phyloP scores from a whole-genome alignment of 2,797 vertebrate species.

The Avahi laniger region DNA sequence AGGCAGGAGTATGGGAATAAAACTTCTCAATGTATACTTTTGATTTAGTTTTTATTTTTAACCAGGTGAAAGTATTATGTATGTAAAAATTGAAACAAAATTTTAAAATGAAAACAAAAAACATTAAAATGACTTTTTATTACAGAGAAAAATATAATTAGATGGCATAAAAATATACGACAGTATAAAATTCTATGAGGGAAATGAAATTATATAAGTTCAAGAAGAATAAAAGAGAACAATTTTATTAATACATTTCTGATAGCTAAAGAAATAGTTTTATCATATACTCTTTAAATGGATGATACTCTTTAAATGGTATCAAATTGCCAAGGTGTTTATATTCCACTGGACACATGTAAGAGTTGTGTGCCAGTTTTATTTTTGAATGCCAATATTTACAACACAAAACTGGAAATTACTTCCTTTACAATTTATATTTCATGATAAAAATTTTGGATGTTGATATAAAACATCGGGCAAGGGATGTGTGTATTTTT shows the following conservation, averaged over 20 bases:
- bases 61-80: not conserved
- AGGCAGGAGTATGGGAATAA: not conserved
- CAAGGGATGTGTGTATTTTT: not conserved
- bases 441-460: slow-evolving; percentile 29
- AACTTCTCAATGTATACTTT: not conserved
- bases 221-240: slow-evolving; percentile 18
- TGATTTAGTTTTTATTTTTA: slow-evolving; percentile 31
- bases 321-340: not conserved
- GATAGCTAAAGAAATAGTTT: not conserved
- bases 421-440: slow-evolving; percentile 7
- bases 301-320: not conserved
- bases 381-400: slow-evolving; percentile 34
- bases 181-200: not conserved
- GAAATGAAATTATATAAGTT: not conserved
- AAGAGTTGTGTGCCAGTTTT: not conserved
- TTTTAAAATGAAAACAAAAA: not conserved
- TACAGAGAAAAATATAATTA: not conserved
- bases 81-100: slow-evolving; percentile 30
- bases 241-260: not conserved
- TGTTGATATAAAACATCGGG: not conserved
- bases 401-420: not conserved
- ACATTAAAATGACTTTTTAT: not conserved
- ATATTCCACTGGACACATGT: not conserved
- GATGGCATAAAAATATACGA: not conserved
- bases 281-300: not conserved